Evolutionary conservation across 2,888 invertebrate genomes (phyloP).

Genomic region (Habroteleia sp.): DNA sequence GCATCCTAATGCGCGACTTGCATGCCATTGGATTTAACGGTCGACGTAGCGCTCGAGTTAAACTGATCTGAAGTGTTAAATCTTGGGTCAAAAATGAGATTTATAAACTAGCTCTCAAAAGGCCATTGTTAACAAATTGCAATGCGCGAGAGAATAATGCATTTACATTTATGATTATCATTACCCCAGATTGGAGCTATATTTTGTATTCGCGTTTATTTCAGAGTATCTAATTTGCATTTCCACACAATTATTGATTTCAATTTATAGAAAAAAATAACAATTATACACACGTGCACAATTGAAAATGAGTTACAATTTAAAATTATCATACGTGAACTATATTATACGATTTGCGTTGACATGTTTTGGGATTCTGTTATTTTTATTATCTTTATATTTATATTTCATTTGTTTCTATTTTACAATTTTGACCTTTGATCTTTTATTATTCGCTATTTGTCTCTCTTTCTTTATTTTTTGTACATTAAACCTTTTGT

Average conservation of each 20-base stretch:
- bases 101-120: slow-evolving; percentile 50
- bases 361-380: too few relatives aligned
- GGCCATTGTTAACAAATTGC: slow-evolving; percentile 51
- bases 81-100: slow-evolving; percentile 58
- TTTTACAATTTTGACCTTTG: too few relatives aligned
- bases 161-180: slow-evolving; percentile 41
- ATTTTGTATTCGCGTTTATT: slow-evolving; percentile 18
- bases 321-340: too few relatives aligned
- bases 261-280: too few relatives aligned
- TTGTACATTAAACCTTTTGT: too few relatives aligned
- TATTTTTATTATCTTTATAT: too few relatives aligned
- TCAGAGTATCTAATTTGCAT: not conserved
- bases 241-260: not conserved
- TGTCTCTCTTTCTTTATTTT: too few relatives aligned
- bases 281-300: too few relatives aligned
- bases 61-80: slow-evolving; percentile 55
- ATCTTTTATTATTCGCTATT: too few relatives aligned
- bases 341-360: too few relatives aligned
- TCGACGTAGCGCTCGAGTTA: slow-evolving; percentile 28
- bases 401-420: too few relatives aligned
- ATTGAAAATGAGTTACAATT: too few relatives aligned
- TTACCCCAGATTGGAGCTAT: slow-evolving; percentile 2
- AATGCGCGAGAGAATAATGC: slow-evolving; percentile 19
- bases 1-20: slow-evolving; percentile 68
- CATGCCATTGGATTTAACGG: slow-evolving; percentile 63